Percentiles rank a stretch among this genome's conserved stretches.
Conservation (phyloP, 2,888 invertebrate species). For the Omphaloscelis lunosa region DNA sequence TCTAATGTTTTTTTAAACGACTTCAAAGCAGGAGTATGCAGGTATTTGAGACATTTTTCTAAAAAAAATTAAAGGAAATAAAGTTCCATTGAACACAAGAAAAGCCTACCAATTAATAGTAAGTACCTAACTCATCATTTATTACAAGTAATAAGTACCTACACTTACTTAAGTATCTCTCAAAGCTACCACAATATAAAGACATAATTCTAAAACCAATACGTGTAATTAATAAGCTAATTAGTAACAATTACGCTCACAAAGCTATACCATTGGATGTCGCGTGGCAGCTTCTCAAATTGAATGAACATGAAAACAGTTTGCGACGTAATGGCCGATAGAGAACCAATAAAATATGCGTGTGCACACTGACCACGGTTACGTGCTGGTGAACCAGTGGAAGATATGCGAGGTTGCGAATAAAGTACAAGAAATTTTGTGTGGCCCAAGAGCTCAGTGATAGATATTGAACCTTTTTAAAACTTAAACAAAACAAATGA, state of each 20-base stretch:
- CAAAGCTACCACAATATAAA: constrained; percentile 21
- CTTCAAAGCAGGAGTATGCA: not conserved
- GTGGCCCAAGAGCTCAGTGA: too few relatives aligned
- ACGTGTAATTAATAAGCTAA: constrained; percentile 56
- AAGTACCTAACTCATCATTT: not conserved
- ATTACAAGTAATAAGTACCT: not conserved
- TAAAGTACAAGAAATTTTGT: too few relatives aligned
- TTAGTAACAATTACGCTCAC: constrained; percentile 60
- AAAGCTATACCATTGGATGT: constrained; percentile 59
- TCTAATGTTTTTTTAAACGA: not conserved
- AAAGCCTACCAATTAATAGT: not conserved
- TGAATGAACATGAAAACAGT: constrained; percentile 77
- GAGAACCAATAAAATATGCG: constrained; percentile 79
- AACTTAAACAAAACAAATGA: not conserved
- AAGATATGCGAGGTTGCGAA: constrained; percentile 52
- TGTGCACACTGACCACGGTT: constrained; percentile 73
- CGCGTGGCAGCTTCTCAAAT: constrained; percentile 66
- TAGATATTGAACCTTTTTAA: too few relatives aligned
- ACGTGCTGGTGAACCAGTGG: constrained; percentile 31
- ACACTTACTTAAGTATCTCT: not conserved
- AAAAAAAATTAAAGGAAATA: not conserved
- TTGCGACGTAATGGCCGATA: constrained; percentile 78
- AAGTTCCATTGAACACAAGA: not conserved
- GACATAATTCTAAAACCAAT: constrained; percentile 41
- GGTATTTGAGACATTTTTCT: not conserved